Evolutionary conservation across 2,797 vertebrate species (phyloP), one percentile per base, ranked within the genome.

Genomic region (Acanthopagrus latus): DNA sequence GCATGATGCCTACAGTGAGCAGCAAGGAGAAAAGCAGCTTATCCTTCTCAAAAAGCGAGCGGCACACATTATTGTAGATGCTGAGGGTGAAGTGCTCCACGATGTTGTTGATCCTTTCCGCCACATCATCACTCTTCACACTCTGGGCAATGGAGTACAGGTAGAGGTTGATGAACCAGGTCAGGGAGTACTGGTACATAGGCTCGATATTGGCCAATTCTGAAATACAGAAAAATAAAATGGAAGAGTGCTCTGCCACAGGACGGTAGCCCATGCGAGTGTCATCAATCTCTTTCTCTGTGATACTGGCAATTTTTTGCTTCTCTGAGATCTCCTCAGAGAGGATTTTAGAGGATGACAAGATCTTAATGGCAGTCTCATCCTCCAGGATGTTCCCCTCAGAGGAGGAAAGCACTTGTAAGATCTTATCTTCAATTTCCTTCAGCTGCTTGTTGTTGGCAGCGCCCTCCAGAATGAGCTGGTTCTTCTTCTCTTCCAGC

Each of bases 11-110:
- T 0, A 97, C 77, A 0, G 97, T 97, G 14, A 99, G 94, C 9
- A 99, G 95, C 62, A 99, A 90, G 20, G 97, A 98, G 91, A 98
- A 99, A 8, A 99, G 93, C 47, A 99, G 88, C 83, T 99, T 99
- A 74, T 99, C 97, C 78, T 99, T 99, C 82, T 99, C 97, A 84
- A 99, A 99, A 60, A 99, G 95, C 0, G 97, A 99, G n/a, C 97
- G 95, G 55, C 97, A 99, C 50, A 99, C 95, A 0, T 98, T 98
- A 18, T 96, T 97, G 76, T 99, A 99, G 86, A 97, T 96, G 82
- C 95, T 96, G 57, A 95, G 50, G 44, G 97, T 99, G 80, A 99
- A 99, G 79, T 98, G 94, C 0, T 94, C 80, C 0, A 94, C 92
- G 67, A 99, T 98, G 81, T 95, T 95, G 16, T 88, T 63, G 43